Evolutionary conservation across 2,888 invertebrate species (phyloP), one percentile per base, ranked within the genome.

Genomic region (Hemicrepidius hirtus): DNA sequence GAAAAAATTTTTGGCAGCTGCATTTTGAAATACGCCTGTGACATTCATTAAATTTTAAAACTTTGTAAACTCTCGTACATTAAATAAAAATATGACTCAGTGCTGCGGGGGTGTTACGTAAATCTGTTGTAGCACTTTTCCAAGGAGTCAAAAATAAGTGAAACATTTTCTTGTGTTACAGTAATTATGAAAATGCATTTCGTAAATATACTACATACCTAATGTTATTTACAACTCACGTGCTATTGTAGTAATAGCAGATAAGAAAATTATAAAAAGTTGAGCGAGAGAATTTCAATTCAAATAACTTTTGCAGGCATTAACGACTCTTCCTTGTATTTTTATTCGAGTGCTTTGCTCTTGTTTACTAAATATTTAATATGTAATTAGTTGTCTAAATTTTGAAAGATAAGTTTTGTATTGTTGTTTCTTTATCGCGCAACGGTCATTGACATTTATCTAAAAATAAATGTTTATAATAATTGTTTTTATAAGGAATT

Each of bases 381-480:
- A 40, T 59, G 55, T 59, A 74, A 63, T 71, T 71, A 62, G 60
- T 65, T 60, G 73, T 75, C 78, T 78, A 68, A 71, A 78, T 73
- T 71, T 76, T 69, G 44, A 44, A 64, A 75, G 76, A 78, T 76
- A 79, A 77, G 57, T 75, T 32, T 68, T 68, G 73, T 78, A 78
- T 78, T 79, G 79, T 81, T 80, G 80, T 81, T 80, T 77, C 80
- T 77, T 80, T 82, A 81, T 82, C 81, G 78, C 73, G 72, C 73
- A 71, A 85, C 85, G 85, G 86, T 85, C 85, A 81, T 84, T 85
- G 84, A 85, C 84, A 80, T 82, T 78, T 76, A 79, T 81, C 80
- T 84, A 85, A 84, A 84, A 85, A 86, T 85, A 85, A 81, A 80
- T 71, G 67, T 70, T 72, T 68, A 62, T 68, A 73, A 62, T 66